Base-by-base conservation (phyloP, 2,113 vertebrate species). In the Typhlomys cinereus region DNA sequence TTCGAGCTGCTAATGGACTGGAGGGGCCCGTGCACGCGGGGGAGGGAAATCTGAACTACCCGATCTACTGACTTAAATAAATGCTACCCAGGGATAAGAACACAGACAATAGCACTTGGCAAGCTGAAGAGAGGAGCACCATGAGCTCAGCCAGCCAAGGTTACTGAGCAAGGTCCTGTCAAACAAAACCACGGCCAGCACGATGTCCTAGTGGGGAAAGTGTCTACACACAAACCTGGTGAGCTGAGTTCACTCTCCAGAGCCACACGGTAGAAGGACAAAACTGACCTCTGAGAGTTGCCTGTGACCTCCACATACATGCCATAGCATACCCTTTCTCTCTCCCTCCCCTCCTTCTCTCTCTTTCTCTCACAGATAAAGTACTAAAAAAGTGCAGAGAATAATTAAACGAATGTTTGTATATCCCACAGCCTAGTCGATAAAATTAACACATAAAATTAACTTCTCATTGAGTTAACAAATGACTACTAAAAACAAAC, bases 381-480 rank as follows among this genome's bases (percentile, higher is more conserved):
- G 39, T 41, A 23, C 36, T 41, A 71, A 71, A 71, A 23, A 71
- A 46, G 41, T n/a, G 36, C 4, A 59, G 4, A 29, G 76, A 90
- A 75, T 39, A n/a, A 29, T 84, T 88, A n/a, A 70, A 21, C 41
- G 86, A 73, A 36, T 61, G 83, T 52, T 70, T 79, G 57, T n/a
- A 12, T 4, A 44, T 7, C 4, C 57, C 41, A 15, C 71, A 29
- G 20, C 50, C 48, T 39, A 82, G 29, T 79, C 71, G 75, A 78
- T 27, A 61, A 70, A 57, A n/a, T n/a, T n/a, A n/a, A 90, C 81
- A 94, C 39, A 54, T 25, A 54, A 87, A 62, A 75, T 82, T 52
- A 84, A 73, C 20, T 34, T 44, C 41, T 44, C 41, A 41, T 18
- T 78, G 29, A 34, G 34, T n/a, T 88, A 85, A 71, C 9, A 88